phyloP scores from a whole-genome alignment of 2,888 invertebrate genomes.

The Anoncus sp. region DNA sequence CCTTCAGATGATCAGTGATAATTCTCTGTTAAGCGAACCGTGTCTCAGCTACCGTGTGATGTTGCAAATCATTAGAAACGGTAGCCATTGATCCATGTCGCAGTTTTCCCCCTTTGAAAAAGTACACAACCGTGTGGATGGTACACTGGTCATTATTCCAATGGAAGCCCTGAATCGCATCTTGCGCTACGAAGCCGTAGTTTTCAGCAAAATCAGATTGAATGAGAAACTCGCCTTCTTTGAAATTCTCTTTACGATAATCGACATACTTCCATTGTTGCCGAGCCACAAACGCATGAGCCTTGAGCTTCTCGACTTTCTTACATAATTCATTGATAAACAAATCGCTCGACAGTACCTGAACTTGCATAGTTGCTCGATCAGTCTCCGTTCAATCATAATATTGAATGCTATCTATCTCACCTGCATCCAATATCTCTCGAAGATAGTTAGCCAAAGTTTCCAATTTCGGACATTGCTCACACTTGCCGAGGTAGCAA shows the following conservation, averaged over 20 bases:
- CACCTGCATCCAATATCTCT: slow-evolving; percentile 27
- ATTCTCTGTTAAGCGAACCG: slow-evolving; percentile 43
- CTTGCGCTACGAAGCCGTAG: slow-evolving; percentile 42
- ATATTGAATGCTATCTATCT: slow-evolving; percentile 33
- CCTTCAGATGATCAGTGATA: slow-evolving; percentile 37
- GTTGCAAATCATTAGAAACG: slow-evolving; percentile 54
- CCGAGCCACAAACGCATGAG: slow-evolving; percentile 53
- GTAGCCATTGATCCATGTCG: slow-evolving; percentile 45
- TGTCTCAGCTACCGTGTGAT: slow-evolving; percentile 58
- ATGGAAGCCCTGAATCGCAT: slow-evolving; percentile 60
- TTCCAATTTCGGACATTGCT: slow-evolving; percentile 48
- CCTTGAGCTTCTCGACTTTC: slow-evolving; percentile 32
- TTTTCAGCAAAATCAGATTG: slow-evolving; percentile 51
- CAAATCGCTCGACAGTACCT: slow-evolving; percentile 3
- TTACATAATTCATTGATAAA: slow-evolving; percentile 30
- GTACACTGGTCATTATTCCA: slow-evolving; percentile 60
- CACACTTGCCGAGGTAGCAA: slow-evolving; percentile 42
- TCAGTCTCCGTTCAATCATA: slow-evolving; percentile 39
- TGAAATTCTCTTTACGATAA: slow-evolving; percentile 33
- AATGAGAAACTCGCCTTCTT: slow-evolving; percentile 42
- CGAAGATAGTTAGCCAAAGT: slow-evolving; percentile 10
- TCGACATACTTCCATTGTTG: slow-evolving; percentile 33
- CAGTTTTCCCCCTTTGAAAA: slow-evolving; percentile 52
- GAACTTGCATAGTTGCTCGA: slow-evolving; percentile 6
- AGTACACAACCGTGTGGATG: slow-evolving; percentile 50